Percentiles rank a stretch among this genome's conserved stretches.
Evolutionary conservation across 30 jellyfish, hydroid and myxozoan species (phyloP).

Genomic region (Clytia hemisphaerica): DNA sequence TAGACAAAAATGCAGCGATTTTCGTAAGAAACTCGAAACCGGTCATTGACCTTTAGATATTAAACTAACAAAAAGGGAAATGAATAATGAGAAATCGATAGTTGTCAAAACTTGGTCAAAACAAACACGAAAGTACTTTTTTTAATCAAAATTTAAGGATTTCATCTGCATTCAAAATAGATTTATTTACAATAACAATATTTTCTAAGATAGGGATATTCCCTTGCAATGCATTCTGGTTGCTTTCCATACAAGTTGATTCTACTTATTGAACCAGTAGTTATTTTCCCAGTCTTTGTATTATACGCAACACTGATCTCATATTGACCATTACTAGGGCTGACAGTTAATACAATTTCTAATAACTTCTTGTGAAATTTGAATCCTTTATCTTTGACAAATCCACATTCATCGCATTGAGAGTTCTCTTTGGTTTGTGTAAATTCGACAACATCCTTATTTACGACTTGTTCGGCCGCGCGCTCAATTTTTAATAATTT

Average conservation of each 20-base stretch:
- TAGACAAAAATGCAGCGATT: too few relatives aligned
- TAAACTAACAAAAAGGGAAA: too few relatives aligned
- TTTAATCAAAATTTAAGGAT: too few relatives aligned
- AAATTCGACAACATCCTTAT: neutral
- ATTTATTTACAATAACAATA: slow-evolving; percentile 16
- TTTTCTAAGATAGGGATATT: slow-evolving; percentile 1
- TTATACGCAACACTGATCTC: slow-evolving; percentile 6
- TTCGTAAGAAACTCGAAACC: too few relatives aligned
- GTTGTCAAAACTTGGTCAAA: too few relatives aligned
- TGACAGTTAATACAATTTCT: neutral
- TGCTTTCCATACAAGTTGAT: slow-evolving; percentile 9
- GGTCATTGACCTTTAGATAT: too few relatives aligned
- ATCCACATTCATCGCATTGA: neutral
- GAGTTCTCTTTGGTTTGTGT: neutral
- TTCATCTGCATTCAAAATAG: too few relatives aligned
- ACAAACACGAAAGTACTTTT: too few relatives aligned
- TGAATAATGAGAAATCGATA: too few relatives aligned
- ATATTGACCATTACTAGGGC: slow-evolving; percentile 8
- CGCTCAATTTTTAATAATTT: neutral
- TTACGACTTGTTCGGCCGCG: neutral
- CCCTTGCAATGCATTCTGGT: slow-evolving; percentile 13
- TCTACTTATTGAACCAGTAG: neutral
- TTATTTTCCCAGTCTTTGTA: too few relatives aligned
- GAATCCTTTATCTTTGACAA: neutral
- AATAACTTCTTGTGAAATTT: neutral